Base-by-base conservation (phyloP, 2,797 vertebrate genomes). In the Carcharodon carcharias region DNA sequence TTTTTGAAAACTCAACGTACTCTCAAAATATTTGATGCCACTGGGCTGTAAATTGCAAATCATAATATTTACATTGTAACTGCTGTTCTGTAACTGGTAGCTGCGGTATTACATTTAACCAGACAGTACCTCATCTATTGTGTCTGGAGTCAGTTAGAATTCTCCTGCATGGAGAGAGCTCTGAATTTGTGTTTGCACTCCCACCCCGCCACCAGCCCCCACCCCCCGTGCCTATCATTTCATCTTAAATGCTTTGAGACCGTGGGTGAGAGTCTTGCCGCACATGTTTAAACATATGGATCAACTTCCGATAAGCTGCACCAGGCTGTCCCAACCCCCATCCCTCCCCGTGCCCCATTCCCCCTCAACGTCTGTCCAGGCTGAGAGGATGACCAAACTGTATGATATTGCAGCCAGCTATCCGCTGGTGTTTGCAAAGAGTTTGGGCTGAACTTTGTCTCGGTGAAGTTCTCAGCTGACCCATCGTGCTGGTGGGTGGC, bases 111-210 rank as follows among this genome's bases (percentile, higher is more conserved):
- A 18, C 18, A 23, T 9, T 45, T 21, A 45, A 21, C 63, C 63
- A 67, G 91, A 93, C 91, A 93, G 61, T 93, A 67, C 63, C 63
- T 93, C 91, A 93, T 67, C n/a, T 93, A 45, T 93, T 45, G 40
- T 93, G 61, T 67, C 91, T 67, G 91, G 61, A 11, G 26, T 28
- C 18, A 93, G 61, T n/a, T 67, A 8, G 91, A 45, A 40, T 23
- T 23, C 91, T 67, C 63, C 21, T 65, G 63, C 61, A 9, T 56
- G 91, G 9, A 45, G 61, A 93, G 23, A 45, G 16, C 6, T 40
- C n/a, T 45, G n/a, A n/a, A 21, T 63, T 28, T 65, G 58, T 5
- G 35, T 45, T n/a, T 12, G n/a, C 1, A 6, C 18, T 65, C 45
- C n/a, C n/a, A n/a, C n/a, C n/a, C n/a, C n/a, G n/a, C n/a, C n/a